Conservation (phyloP, 1,140 invertebrate species). For the Lepidurus arcticus region DNA sequence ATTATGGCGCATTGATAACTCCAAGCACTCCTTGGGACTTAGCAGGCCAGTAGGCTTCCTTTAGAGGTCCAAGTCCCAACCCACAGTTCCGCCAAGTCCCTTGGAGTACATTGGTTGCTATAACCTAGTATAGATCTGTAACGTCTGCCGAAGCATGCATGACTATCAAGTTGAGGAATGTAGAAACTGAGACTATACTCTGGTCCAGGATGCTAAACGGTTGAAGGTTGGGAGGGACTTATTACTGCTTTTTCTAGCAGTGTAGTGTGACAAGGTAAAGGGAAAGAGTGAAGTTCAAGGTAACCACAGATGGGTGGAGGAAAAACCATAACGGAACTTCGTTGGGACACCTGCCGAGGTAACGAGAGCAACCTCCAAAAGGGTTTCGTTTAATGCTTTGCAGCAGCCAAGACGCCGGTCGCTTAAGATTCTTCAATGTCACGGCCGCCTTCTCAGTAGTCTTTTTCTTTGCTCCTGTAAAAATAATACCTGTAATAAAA, state of each 20-base stretch:
- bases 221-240: background rate
- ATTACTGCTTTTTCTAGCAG: background rate
- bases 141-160: background rate
- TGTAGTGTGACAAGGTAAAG: slow-evolving; percentile 1
- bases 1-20: background rate
- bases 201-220: background rate
- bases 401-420: background rate
- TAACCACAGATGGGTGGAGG: slow-evolving; percentile 8
- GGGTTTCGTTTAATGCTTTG: background rate
- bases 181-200: background rate
- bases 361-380: slow-evolving; percentile 17
- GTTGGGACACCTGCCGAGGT: slow-evolving; percentile 20
- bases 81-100: slow-evolving; percentile 34
- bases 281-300: slow-evolving; percentile 19
- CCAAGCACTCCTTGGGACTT: slow-evolving; percentile 40
- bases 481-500: background rate
- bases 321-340: slow-evolving; percentile 16
- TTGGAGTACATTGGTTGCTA: slow-evolving; percentile 7
- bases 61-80: slow-evolving; percentile 12
- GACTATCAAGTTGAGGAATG: background rate
- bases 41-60: slow-evolving; percentile 40
- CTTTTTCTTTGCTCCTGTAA: background rate
- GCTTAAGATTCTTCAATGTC: slow-evolving; percentile 18
- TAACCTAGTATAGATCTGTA: background rate
- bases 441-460: background rate